Percentiles rank a stretch among this genome's conserved stretches.
Conservation (phyloP, 2,888 invertebrate species). For the Lysandra bellargus region DNA sequence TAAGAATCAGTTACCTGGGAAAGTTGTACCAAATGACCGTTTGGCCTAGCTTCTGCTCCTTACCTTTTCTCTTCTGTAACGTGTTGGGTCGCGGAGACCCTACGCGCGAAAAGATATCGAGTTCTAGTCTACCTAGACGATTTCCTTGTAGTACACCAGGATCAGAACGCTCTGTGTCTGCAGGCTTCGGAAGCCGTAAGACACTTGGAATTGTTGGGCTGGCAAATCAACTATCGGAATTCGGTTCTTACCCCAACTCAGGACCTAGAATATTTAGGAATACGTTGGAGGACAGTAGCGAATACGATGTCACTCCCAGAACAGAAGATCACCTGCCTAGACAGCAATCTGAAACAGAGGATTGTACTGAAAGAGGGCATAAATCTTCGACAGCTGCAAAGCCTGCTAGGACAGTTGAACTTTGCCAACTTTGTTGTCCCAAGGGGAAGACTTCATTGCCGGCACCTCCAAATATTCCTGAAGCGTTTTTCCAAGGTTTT, state of each 20-base stretch:
- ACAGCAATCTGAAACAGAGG: too few species aligned
- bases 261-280: background rate
- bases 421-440: background rate
- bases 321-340: too few species aligned
- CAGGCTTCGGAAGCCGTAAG: slow-evolving; percentile 25
- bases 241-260: background rate
- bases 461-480: background rate
- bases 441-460: slow-evolving; percentile 5
- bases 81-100: slow-evolving; percentile 39
- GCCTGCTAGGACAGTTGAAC: background rate
- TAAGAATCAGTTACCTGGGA: background rate
- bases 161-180: slow-evolving; percentile 30
- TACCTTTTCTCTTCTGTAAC: slow-evolving; percentile 18
- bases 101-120: slow-evolving; percentile 35
- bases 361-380: too few species aligned
- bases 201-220: slow-evolving; percentile 5
- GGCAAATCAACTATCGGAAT: background rate
- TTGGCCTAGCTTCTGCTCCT: slow-evolving; percentile 35
- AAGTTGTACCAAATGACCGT: slow-evolving; percentile 29
- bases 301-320: too few species aligned
- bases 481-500: too few species aligned
- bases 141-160: slow-evolving; percentile 39
- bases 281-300: too few species aligned
- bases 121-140: slow-evolving; percentile 44
- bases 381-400: background rate